These are phyloP conservation scores for Mayetiola destructor DNA, from an alignment of 2,888 invertebrate genomes.

Conservation along the genomic window DNA sequence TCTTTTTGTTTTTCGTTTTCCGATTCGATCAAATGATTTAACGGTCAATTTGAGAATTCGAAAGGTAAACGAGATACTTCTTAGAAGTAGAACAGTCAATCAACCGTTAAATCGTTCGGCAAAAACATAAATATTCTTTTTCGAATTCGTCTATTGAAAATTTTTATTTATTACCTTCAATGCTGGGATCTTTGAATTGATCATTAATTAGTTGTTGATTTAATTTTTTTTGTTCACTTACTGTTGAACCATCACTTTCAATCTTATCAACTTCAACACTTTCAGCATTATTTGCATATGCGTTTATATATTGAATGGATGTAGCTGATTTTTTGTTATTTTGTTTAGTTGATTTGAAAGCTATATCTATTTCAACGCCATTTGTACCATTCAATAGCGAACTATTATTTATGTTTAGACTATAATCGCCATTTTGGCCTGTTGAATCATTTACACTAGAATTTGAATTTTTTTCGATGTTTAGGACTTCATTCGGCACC, in stretches of 20 bases:
- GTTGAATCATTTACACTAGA: conserved; percentile 8
- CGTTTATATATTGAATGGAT: not conserved
- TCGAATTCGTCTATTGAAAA: too few species aligned
- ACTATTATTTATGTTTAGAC: not conserved
- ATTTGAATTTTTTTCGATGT: not conserved
- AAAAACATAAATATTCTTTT: too few species aligned
- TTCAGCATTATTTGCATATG: not conserved
- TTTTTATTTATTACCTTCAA: too few species aligned
- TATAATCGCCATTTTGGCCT: not conserved
- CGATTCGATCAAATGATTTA: too few species aligned
- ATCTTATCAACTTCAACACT: conserved; percentile 9
- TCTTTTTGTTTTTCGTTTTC: too few species aligned
- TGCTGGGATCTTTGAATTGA: too few species aligned
- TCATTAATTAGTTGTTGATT: conserved; percentile 2
- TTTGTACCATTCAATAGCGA: conserved; percentile 1
- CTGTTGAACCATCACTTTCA: conserved; percentile 1
- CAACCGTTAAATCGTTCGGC: too few species aligned
- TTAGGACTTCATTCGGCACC: too few species aligned
- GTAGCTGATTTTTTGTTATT: not conserved
- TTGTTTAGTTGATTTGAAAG: not conserved
- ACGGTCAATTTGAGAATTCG: too few species aligned
- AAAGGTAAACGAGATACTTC: too few species aligned
- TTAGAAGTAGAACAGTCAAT: too few species aligned
- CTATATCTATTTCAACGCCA: not conserved
- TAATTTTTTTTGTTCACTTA: not conserved